Conservation (phyloP, 23 tunicate species). For the Phallusia fumigata region DNA sequence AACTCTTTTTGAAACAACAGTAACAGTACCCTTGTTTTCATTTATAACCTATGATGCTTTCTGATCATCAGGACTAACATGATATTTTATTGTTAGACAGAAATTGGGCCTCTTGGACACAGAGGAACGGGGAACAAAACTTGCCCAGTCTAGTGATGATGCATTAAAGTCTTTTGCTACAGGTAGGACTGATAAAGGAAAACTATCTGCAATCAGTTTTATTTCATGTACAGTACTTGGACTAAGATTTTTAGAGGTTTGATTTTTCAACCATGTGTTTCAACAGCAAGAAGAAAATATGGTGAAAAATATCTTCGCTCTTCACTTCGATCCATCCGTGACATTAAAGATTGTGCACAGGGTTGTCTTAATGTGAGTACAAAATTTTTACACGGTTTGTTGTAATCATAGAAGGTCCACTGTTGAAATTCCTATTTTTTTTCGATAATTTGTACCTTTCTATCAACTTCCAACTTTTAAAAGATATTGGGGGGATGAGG, state of each 20-base stretch:
- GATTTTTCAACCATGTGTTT: too few relatives aligned
- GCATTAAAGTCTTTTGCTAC: constrained; percentile 70
- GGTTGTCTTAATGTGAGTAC: constrained; percentile 89
- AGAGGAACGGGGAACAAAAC: constrained; percentile 29
- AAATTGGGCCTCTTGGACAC: constrained; percentile 71
- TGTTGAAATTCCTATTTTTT: too few relatives aligned
- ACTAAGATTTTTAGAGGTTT: too few relatives aligned
- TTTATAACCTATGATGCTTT: background rate
- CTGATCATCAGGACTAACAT: background rate
- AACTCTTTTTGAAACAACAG: background rate
- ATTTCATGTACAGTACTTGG: background rate
- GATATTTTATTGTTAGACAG: constrained; percentile 40
- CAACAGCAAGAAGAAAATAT: constrained; percentile 45
- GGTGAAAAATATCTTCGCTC: constrained; percentile 58
- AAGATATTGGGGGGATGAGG: too few relatives aligned
- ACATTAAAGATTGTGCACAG: constrained; percentile 88
- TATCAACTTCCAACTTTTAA: too few relatives aligned
- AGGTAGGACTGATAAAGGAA: constrained; percentile 31
- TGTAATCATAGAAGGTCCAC: too few relatives aligned
- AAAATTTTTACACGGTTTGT: too few relatives aligned
- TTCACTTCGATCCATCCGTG: constrained; percentile 55
- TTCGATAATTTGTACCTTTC: too few relatives aligned
- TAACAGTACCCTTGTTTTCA: background rate
- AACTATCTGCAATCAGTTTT: background rate
- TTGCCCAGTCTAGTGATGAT: constrained; percentile 50